Evolutionary conservation across 1,140 invertebrate genomes (phyloP), one percentile per base, ranked within the genome.

Genomic region (Cydia splendana): DNA sequence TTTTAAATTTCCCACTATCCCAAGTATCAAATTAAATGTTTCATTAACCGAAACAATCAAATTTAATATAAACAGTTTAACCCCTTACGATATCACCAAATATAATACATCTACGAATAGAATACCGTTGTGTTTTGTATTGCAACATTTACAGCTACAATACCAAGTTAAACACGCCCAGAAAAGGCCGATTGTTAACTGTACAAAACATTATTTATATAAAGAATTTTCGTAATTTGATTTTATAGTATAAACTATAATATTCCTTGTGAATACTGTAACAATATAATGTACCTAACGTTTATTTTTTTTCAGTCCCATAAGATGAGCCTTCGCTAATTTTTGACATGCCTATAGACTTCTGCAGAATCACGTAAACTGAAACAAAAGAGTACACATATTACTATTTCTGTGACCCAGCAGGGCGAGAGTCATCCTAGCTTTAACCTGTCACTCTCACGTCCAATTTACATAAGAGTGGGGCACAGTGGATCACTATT

Each of bases 251-350:
- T 62, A 24, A 62, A 62, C 57, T 62, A 62, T 62, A 62, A 24
- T 53, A 53, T 53, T 24, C 57, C 57, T 62, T 62, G 57, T 62
- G 48, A 76, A 81, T 78, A 79, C 78, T 78, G 77, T 62, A 62
- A 62, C 57, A 62, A 62, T 62, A 62, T 62, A 62, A 62, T 24
- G 57, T 62, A 24, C 24, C 24, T 24, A 62, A 62, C 57, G 18
- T 15, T 80, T 88, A 87, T 77, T 92, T 93, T 74, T 92, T 93
- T 77, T 92, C 90, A 15, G 94, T 88, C 67, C 97, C 97, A 87
- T 98, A 97, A n/a, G 95, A 96, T 13, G 97, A 98, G 62, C 95
- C 95, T 88, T 97, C 97, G 82, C 96, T 97, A 79, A 98, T 97
- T 89, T 97, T 96, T 0, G 97, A 97, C 95, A 96, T 96, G 80